Evolutionary conservation across 2,113 vertebrate genomes (phyloP).

Genomic region (Pseudolaguvia tuberculata): DNA sequence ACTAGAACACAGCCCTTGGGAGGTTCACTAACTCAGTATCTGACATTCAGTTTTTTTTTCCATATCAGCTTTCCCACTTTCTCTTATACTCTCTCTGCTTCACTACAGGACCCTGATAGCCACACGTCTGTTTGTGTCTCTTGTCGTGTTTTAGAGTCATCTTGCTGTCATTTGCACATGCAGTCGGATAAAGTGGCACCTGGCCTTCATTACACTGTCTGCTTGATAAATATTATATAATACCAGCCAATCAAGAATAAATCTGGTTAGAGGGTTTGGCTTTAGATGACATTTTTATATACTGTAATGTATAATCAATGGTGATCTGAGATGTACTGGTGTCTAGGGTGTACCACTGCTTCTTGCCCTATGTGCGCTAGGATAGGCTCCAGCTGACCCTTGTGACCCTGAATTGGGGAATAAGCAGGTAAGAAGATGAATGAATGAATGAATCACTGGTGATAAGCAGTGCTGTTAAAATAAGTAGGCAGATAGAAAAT

Average conservation of each 20-base stretch:
- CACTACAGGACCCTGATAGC: slow-evolving; percentile 32
- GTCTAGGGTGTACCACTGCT: too few relatives aligned
- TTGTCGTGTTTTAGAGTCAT: slow-evolving; percentile 23
- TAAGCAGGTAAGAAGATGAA: too few relatives aligned
- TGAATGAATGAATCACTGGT: too few relatives aligned
- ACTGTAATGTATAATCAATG: neutral
- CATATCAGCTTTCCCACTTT: slow-evolving; percentile 23
- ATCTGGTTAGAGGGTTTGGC: neutral
- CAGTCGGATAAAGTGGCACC: slow-evolving; percentile 6
- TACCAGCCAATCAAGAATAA: neutral
- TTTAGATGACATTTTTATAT: neutral
- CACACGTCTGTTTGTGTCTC: slow-evolving; percentile 34
- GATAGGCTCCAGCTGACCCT: too few relatives aligned
- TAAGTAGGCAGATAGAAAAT: neutral
- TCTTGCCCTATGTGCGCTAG: too few relatives aligned
- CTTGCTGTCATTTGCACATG: slow-evolving; percentile 35
- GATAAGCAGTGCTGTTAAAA: neutral
- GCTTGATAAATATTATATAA: slow-evolving; percentile 3
- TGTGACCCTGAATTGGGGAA: too few relatives aligned
- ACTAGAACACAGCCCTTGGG: slow-evolving; percentile 37
- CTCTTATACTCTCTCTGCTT: slow-evolving; percentile 6
- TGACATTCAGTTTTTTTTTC: slow-evolving; percentile 40
- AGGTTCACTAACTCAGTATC: slow-evolving; percentile 40
- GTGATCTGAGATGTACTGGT: too few relatives aligned
- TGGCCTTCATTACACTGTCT: slow-evolving; percentile 6